phyloP scores from a whole-genome alignment of 2,888 invertebrate genomes.

The Rhagonycha fulva region DNA sequence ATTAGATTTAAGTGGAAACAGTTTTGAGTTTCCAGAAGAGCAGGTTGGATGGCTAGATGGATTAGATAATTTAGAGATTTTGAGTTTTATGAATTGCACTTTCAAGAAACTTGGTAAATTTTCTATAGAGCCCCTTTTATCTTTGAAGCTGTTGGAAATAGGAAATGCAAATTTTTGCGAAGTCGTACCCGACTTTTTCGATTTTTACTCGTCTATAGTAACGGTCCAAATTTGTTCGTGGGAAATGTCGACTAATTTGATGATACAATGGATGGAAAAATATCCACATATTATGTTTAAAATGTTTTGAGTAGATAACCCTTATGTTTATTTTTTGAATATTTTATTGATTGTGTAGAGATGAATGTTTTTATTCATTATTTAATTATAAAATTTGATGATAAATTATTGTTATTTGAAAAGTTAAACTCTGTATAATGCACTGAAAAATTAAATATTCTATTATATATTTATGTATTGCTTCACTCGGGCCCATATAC shows the following conservation, averaged over 20 bases:
- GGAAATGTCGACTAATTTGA: neutral
- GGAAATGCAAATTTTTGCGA: neutral
- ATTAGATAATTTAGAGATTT: neutral
- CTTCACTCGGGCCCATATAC: no score
- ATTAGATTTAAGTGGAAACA: neutral
- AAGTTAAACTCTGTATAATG: no score
- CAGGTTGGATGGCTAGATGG: neutral
- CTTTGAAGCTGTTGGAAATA: neutral
- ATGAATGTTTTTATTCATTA: neutral
- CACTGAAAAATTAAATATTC: no score
- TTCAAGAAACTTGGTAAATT: neutral
- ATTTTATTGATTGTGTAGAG: neutral
- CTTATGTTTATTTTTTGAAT: neutral
- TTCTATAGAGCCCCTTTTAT: neutral
- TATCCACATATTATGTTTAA: neutral
- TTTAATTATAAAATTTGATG: neutral
- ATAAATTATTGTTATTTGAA: neutral
- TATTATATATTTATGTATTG: no score
- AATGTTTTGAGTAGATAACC: neutral
- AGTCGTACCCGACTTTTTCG: neutral
- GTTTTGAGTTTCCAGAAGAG: neutral
- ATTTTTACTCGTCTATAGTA: neutral
- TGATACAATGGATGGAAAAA: neutral
- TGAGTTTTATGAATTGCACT: neutral
- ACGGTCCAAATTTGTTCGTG: neutral